Evolutionary conservation across 2,113 vertebrate genomes (phyloP), one percentile per base, ranked within the genome.

Genomic region (Psephotus haematonotus): DNA sequence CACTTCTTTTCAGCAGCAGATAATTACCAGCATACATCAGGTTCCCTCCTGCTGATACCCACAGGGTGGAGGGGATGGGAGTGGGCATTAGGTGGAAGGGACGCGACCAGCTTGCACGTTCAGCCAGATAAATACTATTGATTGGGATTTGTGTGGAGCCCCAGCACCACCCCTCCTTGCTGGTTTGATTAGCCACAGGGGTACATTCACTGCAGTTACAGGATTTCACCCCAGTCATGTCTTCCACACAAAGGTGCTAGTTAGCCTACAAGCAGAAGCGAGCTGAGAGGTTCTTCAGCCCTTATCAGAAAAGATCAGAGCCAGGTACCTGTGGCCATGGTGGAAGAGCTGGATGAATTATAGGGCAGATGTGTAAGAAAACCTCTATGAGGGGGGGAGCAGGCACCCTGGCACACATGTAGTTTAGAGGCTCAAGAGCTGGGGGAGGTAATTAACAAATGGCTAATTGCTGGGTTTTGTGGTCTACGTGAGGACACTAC

Each of bases 1-100:
- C 96, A 76, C 91, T 95, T 96, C 92, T 96, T 96, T 97, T 94
- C 87, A 96, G 88, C 67, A 95, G 72, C 77, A 92, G 77, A 89
- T 97, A 97, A 96, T 96, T 96, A 74, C 86, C 88, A 91, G 87
- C 91, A 75, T 95, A 89, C 88, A 91, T 92, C 89, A 95, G 93
- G 65, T 93, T 94, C 96, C 79, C 92, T 93, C 88, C 88, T 92
- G 94, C 90, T 97, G 91, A 88, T 96, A 84, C 84, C 70, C 92
- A 93, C 77, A 79, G 78, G 82, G 83, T 96, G 96, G 95, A 93
- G 83, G 91, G 88, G 88, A 82, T 87, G 74, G 95, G 91, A 94
- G 96, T 92, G 91, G 95, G 91, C 92, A 95, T 95, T 96, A 97
- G 88, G 92, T 95, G 20, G 71, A 96, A 46, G 39, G 81, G 69